Evolutionary conservation across 2,888 invertebrate genomes (phyloP).

Genomic region (Apotomis betuletana): DNA sequence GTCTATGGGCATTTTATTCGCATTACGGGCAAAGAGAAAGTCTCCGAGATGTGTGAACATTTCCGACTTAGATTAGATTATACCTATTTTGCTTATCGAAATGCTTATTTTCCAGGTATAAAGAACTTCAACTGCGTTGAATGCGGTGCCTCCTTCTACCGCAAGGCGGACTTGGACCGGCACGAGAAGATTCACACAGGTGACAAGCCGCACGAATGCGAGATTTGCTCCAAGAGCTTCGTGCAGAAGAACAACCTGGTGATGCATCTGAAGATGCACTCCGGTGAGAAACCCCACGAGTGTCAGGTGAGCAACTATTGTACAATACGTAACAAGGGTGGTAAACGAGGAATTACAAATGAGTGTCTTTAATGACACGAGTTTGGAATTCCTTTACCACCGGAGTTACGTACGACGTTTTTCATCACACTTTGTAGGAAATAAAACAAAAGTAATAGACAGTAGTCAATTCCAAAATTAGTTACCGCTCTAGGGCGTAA

Average conservation of each 20-base stretch:
- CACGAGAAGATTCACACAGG: slow-evolving; percentile 73
- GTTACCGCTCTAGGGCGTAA: too few species aligned
- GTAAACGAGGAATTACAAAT: too few species aligned
- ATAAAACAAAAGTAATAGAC: too few species aligned
- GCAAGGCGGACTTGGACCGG: slow-evolving; percentile 70
- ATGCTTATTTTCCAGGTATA: slow-evolving; percentile 48
- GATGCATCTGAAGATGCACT: slow-evolving; percentile 72
- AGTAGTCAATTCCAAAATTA: too few species aligned
- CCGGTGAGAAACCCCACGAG: slow-evolving; percentile 63
- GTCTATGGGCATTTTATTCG: too few species aligned
- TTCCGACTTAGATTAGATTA: too few species aligned
- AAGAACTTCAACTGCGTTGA: slow-evolving; percentile 68
- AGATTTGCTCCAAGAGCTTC: slow-evolving; percentile 57
- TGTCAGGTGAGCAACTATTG: slow-evolving; percentile 47
- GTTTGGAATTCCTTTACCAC: too few species aligned
- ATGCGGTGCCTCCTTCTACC: slow-evolving; percentile 68
- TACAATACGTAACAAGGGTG: background rate
- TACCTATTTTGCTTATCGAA: background rate
- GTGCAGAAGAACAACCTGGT: slow-evolving; percentile 69
- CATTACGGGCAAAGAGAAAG: too few species aligned
- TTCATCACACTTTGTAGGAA: too few species aligned
- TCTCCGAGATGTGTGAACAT: too few species aligned
- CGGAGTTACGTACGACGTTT: too few species aligned
- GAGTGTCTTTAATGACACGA: too few species aligned
- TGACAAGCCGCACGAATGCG: slow-evolving; percentile 68